Conservation (phyloP, 2,797 vertebrate species). For the Micromesistius poutassou region DNA sequence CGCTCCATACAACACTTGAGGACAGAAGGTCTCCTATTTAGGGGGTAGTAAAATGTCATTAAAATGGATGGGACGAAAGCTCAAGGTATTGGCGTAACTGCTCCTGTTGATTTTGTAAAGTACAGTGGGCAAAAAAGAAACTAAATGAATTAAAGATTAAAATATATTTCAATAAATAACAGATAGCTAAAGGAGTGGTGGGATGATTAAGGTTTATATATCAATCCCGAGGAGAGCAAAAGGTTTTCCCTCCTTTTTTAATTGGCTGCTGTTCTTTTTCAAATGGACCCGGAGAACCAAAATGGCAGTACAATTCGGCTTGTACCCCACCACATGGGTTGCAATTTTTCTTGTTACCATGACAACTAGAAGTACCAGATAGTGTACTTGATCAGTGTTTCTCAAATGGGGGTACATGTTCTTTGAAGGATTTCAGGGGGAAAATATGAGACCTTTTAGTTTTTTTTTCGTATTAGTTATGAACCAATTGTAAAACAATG, state of each 20-base stretch:
- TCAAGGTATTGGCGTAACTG: slow-evolving; percentile 20
- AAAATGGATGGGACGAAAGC: slow-evolving; percentile 30
- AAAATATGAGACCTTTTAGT: too few relatives aligned
- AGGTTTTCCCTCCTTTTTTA: neutral
- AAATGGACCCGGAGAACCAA: neutral
- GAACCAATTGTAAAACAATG: too few relatives aligned
- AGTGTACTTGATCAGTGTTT: too few relatives aligned
- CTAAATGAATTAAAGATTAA: slow-evolving; percentile 29
- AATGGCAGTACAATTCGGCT: neutral
- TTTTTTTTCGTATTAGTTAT: too few relatives aligned
- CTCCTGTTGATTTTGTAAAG: slow-evolving; percentile 11
- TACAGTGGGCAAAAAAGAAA: slow-evolving; percentile 34
- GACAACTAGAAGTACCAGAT: neutral
- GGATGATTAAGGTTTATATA: slow-evolving; percentile 22
- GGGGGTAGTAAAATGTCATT: too few relatives aligned
- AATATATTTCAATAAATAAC: neutral
- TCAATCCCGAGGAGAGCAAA: too few relatives aligned
- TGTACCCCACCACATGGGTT: too few relatives aligned
- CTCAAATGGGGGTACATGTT: too few relatives aligned
- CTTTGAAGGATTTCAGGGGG: too few relatives aligned
- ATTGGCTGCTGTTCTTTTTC: neutral
- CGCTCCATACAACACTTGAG: neutral
- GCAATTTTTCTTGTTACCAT: too few relatives aligned
- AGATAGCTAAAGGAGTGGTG: slow-evolving; percentile 23
- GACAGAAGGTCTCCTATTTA: too few relatives aligned